Base-by-base conservation (phyloP, 2,113 vertebrate genomes). In the Platichthys flesus region DNA sequence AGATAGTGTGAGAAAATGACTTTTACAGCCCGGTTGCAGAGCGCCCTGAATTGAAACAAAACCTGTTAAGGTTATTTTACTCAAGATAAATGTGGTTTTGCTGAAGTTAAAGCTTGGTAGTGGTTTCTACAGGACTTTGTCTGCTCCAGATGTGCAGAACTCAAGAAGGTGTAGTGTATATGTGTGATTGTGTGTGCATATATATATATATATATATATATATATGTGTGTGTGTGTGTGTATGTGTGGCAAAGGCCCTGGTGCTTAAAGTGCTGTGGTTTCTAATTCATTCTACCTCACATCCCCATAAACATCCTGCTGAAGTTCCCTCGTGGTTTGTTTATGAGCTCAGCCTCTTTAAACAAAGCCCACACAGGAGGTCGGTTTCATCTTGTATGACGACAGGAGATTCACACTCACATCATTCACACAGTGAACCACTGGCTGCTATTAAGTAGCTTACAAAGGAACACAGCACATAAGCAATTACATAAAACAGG, bases 291-390 rank as follows among this genome's bases (percentile, higher is more conserved):
- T 86, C 74, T 83, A 84, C 89, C 76, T 89, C 86, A 88, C 84
- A 89, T 87, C 85, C 86, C 60, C 81, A 62, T 92, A 93, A 93
- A 93, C 90, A 89, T 93, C 89, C 90, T 86, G 87, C 87, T 78
- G 83, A 76, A 85, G 52, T 78, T 89, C 90, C 82, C 82, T 82
- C 23, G 9, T 71, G 78, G 71, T 75, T 84, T 88, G 85, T 86
- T 91, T 90, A 90, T 80, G 78, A 86, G 89, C 79, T 52, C 63
- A 24, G 76, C 63, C 72, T 83, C 86, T 90, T 87, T 76, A 87
- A 84, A 88, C 85, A 89, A 83, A 89, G 88, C 82, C 92, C 89
- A 90, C 90, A 93, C 90, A 91, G 72, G 84, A 90, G 86, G 80
- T 23, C 13, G 21, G 24, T 67, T 82, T 78, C 74, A 76, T 86